Evolutionary conservation across 2,797 vertebrate species (phyloP).

Genomic region (Alfaro cultratus): DNA sequence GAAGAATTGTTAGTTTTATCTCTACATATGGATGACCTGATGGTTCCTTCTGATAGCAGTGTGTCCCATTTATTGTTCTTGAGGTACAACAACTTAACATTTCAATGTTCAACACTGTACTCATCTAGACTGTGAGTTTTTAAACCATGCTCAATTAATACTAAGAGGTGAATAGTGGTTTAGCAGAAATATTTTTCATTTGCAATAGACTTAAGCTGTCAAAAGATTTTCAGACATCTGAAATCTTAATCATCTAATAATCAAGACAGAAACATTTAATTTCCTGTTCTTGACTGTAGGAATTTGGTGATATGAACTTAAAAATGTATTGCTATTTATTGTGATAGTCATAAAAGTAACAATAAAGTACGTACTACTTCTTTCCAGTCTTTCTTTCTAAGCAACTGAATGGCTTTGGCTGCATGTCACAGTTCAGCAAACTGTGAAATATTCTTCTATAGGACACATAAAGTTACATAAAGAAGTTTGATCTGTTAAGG

Average conservation of each 20-base stretch:
- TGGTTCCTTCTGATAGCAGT: background rate
- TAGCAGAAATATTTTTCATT: background rate
- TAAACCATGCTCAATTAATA: background rate
- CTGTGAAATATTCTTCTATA: background rate
- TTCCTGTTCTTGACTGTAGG: background rate
- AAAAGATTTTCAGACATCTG: background rate
- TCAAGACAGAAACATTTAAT: background rate
- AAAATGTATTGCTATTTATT: background rate
- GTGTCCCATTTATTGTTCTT: background rate
- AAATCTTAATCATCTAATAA: background rate
- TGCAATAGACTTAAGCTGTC: background rate
- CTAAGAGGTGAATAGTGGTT: no score
- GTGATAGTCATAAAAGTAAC: background rate
- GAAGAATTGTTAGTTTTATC: constrained; percentile 1
- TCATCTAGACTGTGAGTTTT: background rate
- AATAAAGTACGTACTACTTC: background rate
- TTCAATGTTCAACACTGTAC: background rate
- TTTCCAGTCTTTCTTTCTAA: background rate
- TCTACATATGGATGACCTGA: background rate
- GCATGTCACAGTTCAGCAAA: background rate
- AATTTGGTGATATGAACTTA: background rate
- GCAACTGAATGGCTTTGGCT: no score
- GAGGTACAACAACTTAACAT: background rate
- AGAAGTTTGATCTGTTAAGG: background rate
- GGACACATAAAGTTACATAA: background rate